Conservation (phyloP, 2,888 invertebrate genomes). For the Hemicrepidius hirtus region DNA sequence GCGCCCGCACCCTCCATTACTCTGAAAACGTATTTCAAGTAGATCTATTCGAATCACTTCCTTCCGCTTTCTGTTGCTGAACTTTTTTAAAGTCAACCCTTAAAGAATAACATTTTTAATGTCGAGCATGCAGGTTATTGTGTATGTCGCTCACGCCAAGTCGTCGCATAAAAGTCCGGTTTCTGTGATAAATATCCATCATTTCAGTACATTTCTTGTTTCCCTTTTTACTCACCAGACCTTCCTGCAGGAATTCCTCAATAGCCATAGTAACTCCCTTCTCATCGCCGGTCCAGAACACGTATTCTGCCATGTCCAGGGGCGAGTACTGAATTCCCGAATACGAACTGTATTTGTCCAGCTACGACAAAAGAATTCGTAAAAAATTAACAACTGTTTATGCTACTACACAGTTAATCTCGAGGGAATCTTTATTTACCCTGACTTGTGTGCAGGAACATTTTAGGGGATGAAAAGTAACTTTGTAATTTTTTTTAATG, state of each 20-base stretch:
- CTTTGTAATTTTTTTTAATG: constrained; percentile 10
- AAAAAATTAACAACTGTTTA: constrained; percentile 28
- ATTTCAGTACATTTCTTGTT: constrained; percentile 19
- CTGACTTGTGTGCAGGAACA: not conserved
- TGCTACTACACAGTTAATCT: constrained; percentile 5
- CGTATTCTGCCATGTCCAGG: constrained; percentile 87
- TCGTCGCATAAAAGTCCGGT: constrained; percentile 3
- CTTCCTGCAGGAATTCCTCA: constrained; percentile 85
- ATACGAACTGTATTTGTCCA: constrained; percentile 73
- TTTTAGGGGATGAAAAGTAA: not conserved
- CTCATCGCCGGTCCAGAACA: constrained; percentile 89
- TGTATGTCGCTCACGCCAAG: constrained; percentile 1
- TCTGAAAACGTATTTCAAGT: not conserved
- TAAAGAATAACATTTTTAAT: not conserved
- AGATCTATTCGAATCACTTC: no score
- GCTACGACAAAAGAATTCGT: constrained; percentile 68
- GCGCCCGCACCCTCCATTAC: constrained; percentile 13
- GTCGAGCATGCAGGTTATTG: not conserved
- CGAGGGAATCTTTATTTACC: constrained; percentile 4
- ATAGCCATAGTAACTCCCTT: constrained; percentile 85
- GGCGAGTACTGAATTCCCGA: constrained; percentile 82
- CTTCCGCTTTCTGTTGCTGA: not conserved
- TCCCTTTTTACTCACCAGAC: constrained; percentile 76
- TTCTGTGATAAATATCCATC: constrained; percentile 19
- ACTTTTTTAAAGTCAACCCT: not conserved